Evolutionary conservation across 1,140 invertebrate species (phyloP), one percentile per base, ranked within the genome.

Genomic region (Listronotus bonariensis): DNA sequence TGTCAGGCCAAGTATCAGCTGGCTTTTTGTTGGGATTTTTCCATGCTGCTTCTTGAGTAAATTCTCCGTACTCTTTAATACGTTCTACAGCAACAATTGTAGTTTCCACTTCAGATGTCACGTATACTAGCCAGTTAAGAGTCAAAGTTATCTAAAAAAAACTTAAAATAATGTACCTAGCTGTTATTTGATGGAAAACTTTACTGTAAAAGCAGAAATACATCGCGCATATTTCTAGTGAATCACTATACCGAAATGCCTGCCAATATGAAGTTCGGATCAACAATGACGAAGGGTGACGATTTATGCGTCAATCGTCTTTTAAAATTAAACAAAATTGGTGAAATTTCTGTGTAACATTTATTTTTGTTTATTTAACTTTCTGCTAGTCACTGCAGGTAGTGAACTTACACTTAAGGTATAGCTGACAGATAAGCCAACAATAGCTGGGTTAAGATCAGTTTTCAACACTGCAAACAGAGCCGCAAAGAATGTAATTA

Each of bases 1-100:
- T 78, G 11, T 79, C 75, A 1, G 93, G 94, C 94, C 94, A 96
- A 41, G 85, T 79, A 34, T 77, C 72, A 1, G 83, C 74, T 26
- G 83, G 84, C 49, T 82, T 80, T 42, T 79, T 83, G 42, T 83
- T 80, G 3, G 83, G 71, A 42, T 87, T 81, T 41, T 87, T 84
- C 91, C 90, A 92, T 8, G 85, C 73, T 12, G 89, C 89, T 81
- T 93, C 88, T 79, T 87, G 80, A 8, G 79, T 74, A n/a, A 90
- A 92, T 78, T 97, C 92, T 1, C 91, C 88, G 76, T 98, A 98
- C 76, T 98, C 96, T 76, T 95, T 96, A 67, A 99, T 95, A 80
- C 97, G 88, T 79, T 99, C 97, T 3, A 98, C 95, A 9, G 95
- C 92, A 0, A 99, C 96, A 65, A 98, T 97, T 75, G 98, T 98